Evolutionary conservation across 2,888 invertebrate species (phyloP), one percentile per base, ranked within the genome.

Genomic region (Panorpa germanica): DNA sequence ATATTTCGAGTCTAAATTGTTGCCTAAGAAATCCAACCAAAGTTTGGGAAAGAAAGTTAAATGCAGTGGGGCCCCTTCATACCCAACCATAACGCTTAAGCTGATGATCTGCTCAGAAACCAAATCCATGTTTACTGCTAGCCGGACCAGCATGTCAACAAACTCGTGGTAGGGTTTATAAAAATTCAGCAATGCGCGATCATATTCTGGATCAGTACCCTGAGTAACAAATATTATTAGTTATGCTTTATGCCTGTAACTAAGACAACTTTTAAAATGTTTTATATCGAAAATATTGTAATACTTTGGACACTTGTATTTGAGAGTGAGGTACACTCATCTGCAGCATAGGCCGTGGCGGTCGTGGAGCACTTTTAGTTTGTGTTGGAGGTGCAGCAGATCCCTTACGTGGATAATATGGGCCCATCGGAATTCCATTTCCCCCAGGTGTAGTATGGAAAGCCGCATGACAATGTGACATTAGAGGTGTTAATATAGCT

Each of bases 151-250:
- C 40, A 75, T 61, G 57, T 91, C 90, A 31, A 91, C 73, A 37
- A 91, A 75, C 45, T 75, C 75, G 50, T 91, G 90, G 52, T 91
- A 91, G 1, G 88, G 88, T 16, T 70, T 56, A 54, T 81, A 88
- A 50, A 80, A 82, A 38, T 74, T 74, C 28, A 70, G 63, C 30
- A 83, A 55, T 5, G 73, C 73, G 30, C 63, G 61, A 48, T 83
- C 82, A 44, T 81, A 83, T 24, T 73, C 74, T 5, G 69, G 68
- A 55, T 83, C 81, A 9, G 70, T 60, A 14, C 80, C 78, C 57
- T 74, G 45, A 9, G 55, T 48, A 33, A 38, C 31, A 26, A 36
- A 31, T 18, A 11, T 28, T 17, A 16, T 16, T 17, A 4, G 21
- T 18, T 18, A n/a, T 5, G 13, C 10, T 11, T 9, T 4, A 16